Evolutionary conservation across 53 echinoderm and acorn worm species (phyloP), one percentile per base, ranked within the genome.

Genomic region (Echinarachnius parma): DNA sequence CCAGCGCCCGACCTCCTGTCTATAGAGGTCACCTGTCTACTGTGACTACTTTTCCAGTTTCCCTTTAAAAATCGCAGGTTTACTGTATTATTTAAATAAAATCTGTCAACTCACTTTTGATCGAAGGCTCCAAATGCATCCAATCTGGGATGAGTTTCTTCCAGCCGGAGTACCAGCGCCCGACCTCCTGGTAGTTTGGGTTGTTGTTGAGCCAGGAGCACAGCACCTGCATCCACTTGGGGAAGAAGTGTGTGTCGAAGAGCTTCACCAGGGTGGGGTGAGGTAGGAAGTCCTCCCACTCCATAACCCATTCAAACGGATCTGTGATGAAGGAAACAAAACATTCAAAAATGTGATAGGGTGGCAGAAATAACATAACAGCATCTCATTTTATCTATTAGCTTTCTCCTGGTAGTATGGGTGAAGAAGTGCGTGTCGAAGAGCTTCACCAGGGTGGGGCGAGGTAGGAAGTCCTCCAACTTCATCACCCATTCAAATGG

Each of bases 371-470:
- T n/a, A n/a, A n/a, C n/a, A n/a, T n/a, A n/a, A n/a, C n/a, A n/a
- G n/a, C n/a, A n/a, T n/a, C n/a, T n/a, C n/a, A n/a, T n/a, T n/a
- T n/a, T n/a, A n/a, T n/a, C n/a, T n/a, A n/a, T n/a, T n/a, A n/a
- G n/a, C n/a, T n/a, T n/a, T n/a, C n/a, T n/a, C n/a, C n/a, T n/a
- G n/a, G n/a, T n/a, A n/a, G n/a, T n/a, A n/a, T n/a, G n/a, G n/a
- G n/a, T n/a, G n/a, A n/a, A n/a, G n/a, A 92, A 98, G 60, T 98
- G 81, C 36, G 92, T 86, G 81, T 91, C 91, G 66, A 98, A 92
- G 28, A 98, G 68, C 11, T 85, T 71, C 2, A 79, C 92, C 77
- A 98, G 76, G 18, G 87, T 85, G 0, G 92, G 87, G 27, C 82
- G 80, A 4, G 98, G 92, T 7, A 92, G 60, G 57, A 98, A 84